Percentiles rank a stretch among this genome's conserved stretches.
Evolutionary conservation across 2,113 vertebrate genomes (phyloP).

Genomic region (Pristiophorus japonicus): DNA sequence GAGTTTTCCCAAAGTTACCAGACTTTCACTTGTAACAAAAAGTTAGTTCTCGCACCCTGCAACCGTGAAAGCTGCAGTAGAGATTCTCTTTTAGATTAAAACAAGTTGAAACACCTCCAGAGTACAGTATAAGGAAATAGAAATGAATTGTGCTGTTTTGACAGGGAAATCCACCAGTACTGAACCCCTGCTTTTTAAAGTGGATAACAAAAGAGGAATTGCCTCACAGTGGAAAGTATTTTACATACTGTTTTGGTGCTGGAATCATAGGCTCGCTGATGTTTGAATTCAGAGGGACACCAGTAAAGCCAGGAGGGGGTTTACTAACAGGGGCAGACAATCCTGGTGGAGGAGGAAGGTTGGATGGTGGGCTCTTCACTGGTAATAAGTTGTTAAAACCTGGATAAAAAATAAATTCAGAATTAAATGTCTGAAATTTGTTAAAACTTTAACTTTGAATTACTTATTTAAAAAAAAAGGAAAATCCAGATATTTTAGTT

Average conservation of each 20-base stretch:
- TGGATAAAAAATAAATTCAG: conserved; percentile 47
- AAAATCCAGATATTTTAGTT: background rate
- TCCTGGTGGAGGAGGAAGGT: conserved; percentile 66
- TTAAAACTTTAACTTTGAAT: conserved; percentile 8
- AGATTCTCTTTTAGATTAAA: background rate
- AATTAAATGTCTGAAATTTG: background rate
- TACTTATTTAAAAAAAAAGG: background rate
- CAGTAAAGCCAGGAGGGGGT: conserved; percentile 86
- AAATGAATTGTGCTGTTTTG: conserved; percentile 17
- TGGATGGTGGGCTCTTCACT: conserved; percentile 55
- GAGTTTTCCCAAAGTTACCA: background rate
- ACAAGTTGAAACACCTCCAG: background rate
- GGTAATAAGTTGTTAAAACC: conserved; percentile 83
- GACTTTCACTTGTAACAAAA: background rate
- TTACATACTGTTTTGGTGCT: conserved; percentile 67
- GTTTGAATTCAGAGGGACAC: conserved; percentile 70
- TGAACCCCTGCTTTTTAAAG: conserved; percentile 31
- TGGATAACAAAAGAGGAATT: conserved; percentile 32
- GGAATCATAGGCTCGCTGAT: conserved; percentile 59
- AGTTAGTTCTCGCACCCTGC: background rate
- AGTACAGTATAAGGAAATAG: conserved; percentile 10
- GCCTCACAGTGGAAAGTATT: conserved; percentile 26
- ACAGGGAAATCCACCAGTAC: conserved; percentile 35
- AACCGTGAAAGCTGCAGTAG: background rate
- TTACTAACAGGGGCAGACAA: conserved; percentile 69